phyloP scores from a whole-genome alignment of 2,797 vertebrate species.

The Eospalax fontanierii region DNA sequence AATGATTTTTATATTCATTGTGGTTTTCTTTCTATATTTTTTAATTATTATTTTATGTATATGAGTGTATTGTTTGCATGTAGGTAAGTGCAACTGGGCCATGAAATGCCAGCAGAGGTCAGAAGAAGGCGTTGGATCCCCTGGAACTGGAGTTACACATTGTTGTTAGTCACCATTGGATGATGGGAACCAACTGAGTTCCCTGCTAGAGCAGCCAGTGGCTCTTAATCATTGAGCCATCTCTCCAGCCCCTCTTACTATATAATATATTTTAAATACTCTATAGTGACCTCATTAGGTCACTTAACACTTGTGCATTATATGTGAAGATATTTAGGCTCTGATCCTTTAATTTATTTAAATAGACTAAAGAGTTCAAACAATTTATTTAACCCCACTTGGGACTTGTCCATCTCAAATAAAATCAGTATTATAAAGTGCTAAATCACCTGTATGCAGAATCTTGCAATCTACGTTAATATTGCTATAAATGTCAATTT shows the following conservation, averaged over 20 bases:
- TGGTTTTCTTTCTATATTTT: not conserved
- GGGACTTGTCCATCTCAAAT: not conserved
- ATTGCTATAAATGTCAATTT: not conserved
- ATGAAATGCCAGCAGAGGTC: too few species aligned
- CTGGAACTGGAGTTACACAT: too few species aligned
- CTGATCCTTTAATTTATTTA: not conserved
- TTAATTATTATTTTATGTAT: not conserved
- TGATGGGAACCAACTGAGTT: too few species aligned
- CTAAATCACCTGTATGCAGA: not conserved
- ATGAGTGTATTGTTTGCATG: too few species aligned
- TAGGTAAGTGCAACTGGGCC: too few species aligned
- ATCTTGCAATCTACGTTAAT: not conserved
- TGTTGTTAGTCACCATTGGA: too few species aligned
- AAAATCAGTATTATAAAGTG: not conserved
- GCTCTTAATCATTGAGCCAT: too few species aligned
- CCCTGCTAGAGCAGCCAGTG: too few species aligned
- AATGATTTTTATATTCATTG: not conserved
- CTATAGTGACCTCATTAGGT: not conserved
- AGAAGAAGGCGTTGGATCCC: too few species aligned
- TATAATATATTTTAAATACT: not conserved
- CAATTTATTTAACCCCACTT: not conserved
- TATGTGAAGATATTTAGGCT: not conserved
- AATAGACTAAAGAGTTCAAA: not conserved
- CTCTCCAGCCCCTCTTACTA: too few species aligned
- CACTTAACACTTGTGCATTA: not conserved